Evolutionary conservation across 2,113 vertebrate genomes (phyloP).

Genomic region (Amblyornis subalaris): DNA sequence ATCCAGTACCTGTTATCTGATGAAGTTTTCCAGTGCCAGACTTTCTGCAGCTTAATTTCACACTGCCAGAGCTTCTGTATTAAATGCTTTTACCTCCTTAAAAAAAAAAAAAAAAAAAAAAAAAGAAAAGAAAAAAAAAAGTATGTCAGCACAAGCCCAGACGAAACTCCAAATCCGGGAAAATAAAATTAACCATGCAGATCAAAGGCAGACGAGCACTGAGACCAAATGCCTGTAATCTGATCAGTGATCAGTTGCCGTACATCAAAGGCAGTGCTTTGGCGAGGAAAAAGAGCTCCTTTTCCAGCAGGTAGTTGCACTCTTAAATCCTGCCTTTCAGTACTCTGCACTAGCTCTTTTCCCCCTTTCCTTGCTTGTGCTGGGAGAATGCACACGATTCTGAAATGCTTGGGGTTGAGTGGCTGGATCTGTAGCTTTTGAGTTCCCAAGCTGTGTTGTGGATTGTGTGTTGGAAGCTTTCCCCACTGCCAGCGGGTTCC

Average conservation of each 20-base stretch:
- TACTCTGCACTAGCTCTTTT: background rate
- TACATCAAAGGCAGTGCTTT: conserved; percentile 82
- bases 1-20: conserved; percentile 64
- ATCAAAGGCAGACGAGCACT: conserved; percentile 86
- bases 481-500: conserved; percentile 77
- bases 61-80: conserved; percentile 55
- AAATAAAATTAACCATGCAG: conserved; percentile 79
- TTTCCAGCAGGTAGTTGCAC: conserved; percentile 63
- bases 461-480: conserved; percentile 72
- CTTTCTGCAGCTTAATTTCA: conserved; percentile 54
- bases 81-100: conserved; percentile 57
- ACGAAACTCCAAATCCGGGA: conserved; percentile 77
- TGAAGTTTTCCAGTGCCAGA: conserved; percentile 50
- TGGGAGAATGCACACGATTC: conserved; percentile 2
- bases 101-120: conserved; percentile 33
- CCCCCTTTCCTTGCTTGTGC: background rate
- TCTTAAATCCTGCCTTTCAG: conserved; percentile 34
- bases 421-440: conserved; percentile 61
- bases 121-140: conserved; percentile 40
- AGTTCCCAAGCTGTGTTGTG: conserved; percentile 70
- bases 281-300: conserved; percentile 52
- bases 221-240: conserved; percentile 85
- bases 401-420: conserved; percentile 44
- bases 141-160: conserved; percentile 75
- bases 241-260: conserved; percentile 84